A percentile compares a stretch with the other conserved stretches of the same genome.
Evolutionary conservation across 2,888 invertebrate species (phyloP).

Genomic region (Drosophila merina): DNA sequence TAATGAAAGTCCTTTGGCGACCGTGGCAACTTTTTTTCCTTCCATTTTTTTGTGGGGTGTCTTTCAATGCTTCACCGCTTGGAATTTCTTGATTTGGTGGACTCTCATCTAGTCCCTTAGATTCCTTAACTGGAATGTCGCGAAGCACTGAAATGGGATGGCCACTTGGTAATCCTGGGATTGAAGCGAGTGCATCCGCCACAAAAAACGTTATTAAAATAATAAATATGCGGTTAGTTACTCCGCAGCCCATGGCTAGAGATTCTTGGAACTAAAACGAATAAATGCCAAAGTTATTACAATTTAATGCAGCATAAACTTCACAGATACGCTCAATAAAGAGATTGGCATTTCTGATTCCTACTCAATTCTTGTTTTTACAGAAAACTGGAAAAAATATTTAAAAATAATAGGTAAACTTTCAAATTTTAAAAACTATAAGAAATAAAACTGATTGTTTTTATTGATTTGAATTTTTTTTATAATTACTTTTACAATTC

Average conservation of each 20-base stretch:
- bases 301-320: background rate
- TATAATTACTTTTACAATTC: background rate
- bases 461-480: background rate
- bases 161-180: background rate
- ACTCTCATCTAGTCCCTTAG: background rate
- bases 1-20: slow-evolving; percentile 27
- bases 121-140: background rate
- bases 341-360: too few relatives aligned
- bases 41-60: background rate
- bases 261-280: background rate
- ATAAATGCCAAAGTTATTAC: background rate
- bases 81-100: background rate
- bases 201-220: background rate
- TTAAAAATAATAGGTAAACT: too few relatives aligned
- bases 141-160: background rate
- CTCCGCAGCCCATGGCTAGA: background rate
- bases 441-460: background rate
- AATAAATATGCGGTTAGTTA: background rate
- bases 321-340: background rate
- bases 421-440: background rate
- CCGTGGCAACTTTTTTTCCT: background rate
- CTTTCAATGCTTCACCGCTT: background rate
- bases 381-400: too few relatives aligned
- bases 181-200: background rate
- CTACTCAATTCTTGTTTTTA: too few relatives aligned